phyloP scores from a whole-genome alignment of 2,888 invertebrate species.

The Pyrgus malvae region DNA sequence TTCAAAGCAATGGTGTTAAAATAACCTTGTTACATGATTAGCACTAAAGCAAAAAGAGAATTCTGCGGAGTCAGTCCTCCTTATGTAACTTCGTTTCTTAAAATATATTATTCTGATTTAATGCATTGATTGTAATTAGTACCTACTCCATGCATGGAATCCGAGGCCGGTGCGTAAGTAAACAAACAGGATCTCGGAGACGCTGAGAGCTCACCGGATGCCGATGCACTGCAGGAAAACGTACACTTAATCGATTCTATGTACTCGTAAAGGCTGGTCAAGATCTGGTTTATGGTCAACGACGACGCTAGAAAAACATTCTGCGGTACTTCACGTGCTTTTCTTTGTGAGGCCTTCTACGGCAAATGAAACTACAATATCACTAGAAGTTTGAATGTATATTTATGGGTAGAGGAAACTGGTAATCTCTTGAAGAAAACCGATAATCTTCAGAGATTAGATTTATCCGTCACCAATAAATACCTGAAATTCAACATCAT shows the following conservation, averaged over 20 bases:
- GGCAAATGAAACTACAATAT: no score
- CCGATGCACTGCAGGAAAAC: slow-evolving; percentile 53
- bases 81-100: no score
- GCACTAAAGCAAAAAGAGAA: no score
- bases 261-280: slow-evolving; percentile 42
- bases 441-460: no score
- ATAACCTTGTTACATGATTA: no score
- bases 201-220: slow-evolving; percentile 48
- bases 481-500: no score
- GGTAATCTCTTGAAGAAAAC: no score
- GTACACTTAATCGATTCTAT: slow-evolving; percentile 64
- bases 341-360: background rate
- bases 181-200: slow-evolving; percentile 27
- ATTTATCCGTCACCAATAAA: no score
- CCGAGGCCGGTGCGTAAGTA: slow-evolving; percentile 10
- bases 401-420: no score
- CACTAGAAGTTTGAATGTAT: no score
- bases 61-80: no score
- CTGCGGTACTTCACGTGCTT: background rate
- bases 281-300: slow-evolving; percentile 37
- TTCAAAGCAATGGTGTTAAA: no score
- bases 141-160: slow-evolving; percentile 22
- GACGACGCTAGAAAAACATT: slow-evolving; percentile 32
- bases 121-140: background rate
- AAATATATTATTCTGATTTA: background rate